phyloP scores from a whole-genome alignment of 1,140 invertebrate species.

The Seison nebaliae region DNA sequence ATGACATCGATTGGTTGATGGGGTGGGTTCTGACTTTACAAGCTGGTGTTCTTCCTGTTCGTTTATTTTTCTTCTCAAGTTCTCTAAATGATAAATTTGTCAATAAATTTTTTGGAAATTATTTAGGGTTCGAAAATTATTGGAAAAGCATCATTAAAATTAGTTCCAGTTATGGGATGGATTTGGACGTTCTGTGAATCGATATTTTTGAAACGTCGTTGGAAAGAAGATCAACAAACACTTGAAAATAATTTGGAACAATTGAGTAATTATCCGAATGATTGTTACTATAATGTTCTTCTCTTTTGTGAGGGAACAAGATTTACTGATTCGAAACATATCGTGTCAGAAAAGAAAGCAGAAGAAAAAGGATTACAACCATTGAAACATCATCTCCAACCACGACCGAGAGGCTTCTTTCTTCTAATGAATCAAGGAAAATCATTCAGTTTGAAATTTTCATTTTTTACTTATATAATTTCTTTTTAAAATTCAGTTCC shows the following conservation, averaged over 20 bases:
- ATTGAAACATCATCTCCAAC: constrained; percentile 62
- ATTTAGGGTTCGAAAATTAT: constrained; percentile 66
- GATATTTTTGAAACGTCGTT: constrained; percentile 65
- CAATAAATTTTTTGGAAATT: not conserved
- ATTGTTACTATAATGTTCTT: constrained; percentile 20
- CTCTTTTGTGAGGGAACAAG: constrained; percentile 79
- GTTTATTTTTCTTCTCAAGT: not conserved
- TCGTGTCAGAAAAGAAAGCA: constrained; percentile 58
- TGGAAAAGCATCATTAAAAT: constrained; percentile 64
- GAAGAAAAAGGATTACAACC: constrained; percentile 51
- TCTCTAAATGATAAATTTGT: constrained; percentile 6
- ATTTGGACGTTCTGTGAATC: constrained; percentile 71
- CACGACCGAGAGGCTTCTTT: constrained; percentile 62
- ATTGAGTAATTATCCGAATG: constrained; percentile 42
- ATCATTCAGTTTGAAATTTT: not conserved
- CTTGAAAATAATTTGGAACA: constrained; percentile 50
- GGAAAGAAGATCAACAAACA: constrained; percentile 54
- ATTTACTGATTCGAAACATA: constrained; percentile 58
- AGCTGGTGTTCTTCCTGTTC: constrained; percentile 4
- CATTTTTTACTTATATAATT: not conserved
- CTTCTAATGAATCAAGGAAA: constrained; percentile 1
- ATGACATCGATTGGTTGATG: constrained; percentile 75
- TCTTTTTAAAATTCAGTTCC: constrained; percentile 30
- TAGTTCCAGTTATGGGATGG: constrained; percentile 71
- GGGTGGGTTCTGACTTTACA: constrained; percentile 49